Evolutionary conservation across 2,888 invertebrate genomes (phyloP).

Genomic region (Pandemis cinnamomeana): DNA sequence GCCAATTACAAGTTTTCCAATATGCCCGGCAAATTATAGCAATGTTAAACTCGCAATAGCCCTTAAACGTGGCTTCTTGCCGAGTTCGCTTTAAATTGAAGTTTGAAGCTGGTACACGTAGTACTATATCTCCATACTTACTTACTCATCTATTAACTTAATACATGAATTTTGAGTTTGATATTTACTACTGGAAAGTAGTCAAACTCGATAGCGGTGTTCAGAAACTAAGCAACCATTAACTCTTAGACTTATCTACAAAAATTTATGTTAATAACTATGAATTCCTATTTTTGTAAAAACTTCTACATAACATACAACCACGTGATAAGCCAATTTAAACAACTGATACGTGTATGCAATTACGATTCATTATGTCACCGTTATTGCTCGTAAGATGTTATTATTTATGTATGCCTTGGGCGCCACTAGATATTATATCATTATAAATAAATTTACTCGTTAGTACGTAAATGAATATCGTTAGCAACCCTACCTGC

Average conservation of each 20-base stretch:
- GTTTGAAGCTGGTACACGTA: conserved; percentile 58
- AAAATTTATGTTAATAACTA: too few species aligned
- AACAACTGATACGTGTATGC: not conserved
- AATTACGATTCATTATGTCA: conserved; percentile 1
- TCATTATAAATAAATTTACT: conserved; percentile 45
- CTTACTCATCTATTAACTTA: not conserved
- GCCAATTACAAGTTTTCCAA: conserved; percentile 82
- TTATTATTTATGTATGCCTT: conserved; percentile 2
- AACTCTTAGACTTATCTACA: not conserved
- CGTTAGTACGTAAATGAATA: conserved; percentile 33
- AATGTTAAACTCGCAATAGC: conserved; percentile 73
- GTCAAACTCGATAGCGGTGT: not conserved
- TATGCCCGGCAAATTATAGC: conserved; percentile 78
- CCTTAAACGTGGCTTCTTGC: conserved; percentile 65
- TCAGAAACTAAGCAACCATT: not conserved
- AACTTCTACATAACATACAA: not conserved
- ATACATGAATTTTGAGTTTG: not conserved
- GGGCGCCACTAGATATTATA: conserved; percentile 2
- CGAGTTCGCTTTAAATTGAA: conserved; percentile 62
- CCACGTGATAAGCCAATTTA: not conserved
- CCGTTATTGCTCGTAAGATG: not conserved
- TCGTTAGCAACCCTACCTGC: conserved; percentile 50
- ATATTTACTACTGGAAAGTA: not conserved
- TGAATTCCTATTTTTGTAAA: not conserved
- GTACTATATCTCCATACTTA: conserved; percentile 10